Conservation (phyloP, 2,888 invertebrate genomes). For the Ommatoiulus sabulosus region DNA sequence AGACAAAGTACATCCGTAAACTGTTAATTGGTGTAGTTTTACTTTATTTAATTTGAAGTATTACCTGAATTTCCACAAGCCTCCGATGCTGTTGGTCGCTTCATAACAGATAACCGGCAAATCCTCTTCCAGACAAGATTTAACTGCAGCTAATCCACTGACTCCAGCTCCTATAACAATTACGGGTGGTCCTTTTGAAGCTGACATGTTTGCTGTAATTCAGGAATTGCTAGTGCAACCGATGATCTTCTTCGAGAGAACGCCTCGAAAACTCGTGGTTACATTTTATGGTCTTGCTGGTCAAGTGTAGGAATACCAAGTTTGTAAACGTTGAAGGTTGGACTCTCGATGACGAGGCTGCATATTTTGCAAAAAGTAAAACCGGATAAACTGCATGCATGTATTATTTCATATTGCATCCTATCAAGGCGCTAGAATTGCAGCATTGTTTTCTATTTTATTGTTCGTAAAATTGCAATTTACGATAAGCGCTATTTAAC, state of each 20-base stretch:
- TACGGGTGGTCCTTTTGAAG: not conserved
- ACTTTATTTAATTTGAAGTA: not conserved
- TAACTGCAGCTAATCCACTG: conserved; percentile 67
- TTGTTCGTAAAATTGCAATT: too few species aligned
- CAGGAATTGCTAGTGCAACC: not conserved
- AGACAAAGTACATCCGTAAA: too few species aligned
- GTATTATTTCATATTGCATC: too few species aligned
- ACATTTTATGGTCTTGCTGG: not conserved
- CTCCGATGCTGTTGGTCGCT: conserved; percentile 65
- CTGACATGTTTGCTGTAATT: not conserved
- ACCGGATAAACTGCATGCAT: too few species aligned
- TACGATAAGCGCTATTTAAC: too few species aligned
- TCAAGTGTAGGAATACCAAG: too few species aligned
- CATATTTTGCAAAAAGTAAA: too few species aligned
- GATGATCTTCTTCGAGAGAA: not conserved
- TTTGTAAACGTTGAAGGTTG: too few species aligned
- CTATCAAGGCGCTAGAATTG: too few species aligned
- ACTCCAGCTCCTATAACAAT: conserved; percentile 67
- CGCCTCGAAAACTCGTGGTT: not conserved
- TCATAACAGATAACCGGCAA: conserved; percentile 66
- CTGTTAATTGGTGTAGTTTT: too few species aligned
- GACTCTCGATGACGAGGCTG: too few species aligned
- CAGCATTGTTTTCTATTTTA: too few species aligned
- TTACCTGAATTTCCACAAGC: conserved; percentile 65
- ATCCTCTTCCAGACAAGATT: conserved; percentile 66